Conservation (phyloP, 2,113 vertebrate genomes). For the Saccopteryx leptura region DNA sequence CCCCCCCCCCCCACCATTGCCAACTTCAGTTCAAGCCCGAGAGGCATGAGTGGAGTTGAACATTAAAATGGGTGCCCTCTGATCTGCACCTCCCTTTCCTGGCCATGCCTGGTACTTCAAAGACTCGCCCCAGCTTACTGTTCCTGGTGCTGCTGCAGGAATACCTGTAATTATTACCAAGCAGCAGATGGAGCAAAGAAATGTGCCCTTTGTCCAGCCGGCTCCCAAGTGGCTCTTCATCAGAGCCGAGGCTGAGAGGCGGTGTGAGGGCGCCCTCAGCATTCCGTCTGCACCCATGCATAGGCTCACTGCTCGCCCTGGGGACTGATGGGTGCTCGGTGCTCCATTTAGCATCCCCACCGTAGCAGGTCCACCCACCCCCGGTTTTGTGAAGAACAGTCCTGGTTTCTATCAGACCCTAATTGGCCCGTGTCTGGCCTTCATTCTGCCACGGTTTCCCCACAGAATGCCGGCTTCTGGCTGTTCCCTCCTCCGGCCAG, state of each 20-base stretch:
- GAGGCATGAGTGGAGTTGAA: background rate
- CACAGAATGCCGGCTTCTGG: conserved; percentile 48
- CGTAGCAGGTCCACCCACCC: conserved; percentile 71
- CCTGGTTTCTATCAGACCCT: conserved; percentile 85
- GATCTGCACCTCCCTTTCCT: conserved; percentile 13
- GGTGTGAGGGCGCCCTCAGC: background rate
- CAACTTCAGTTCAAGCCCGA: background rate
- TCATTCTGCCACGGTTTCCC: background rate
- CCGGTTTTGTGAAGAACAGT: conserved; percentile 79
- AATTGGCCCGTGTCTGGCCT: conserved; percentile 80
- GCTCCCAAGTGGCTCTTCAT: conserved; percentile 62
- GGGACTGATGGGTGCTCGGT: conserved; percentile 77
- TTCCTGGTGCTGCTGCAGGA: conserved; percentile 49
- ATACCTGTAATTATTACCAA: conserved; percentile 72
- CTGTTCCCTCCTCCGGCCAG: conserved; percentile 13
- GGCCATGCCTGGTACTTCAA: background rate
- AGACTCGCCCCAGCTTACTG: background rate
- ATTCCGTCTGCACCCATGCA: background rate
- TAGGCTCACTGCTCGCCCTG: conserved; percentile 74
- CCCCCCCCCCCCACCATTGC: too few species aligned
- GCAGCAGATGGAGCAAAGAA: conserved; percentile 49
- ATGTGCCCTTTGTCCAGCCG: conserved; percentile 67
- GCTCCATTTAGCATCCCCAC: conserved; percentile 71
- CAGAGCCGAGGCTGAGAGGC: background rate
- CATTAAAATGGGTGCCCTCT: background rate